These are phyloP conservation scores for Diachrysia chrysitis DNA, from an alignment of 2,888 invertebrate genomes.

Conservation along the genomic window DNA sequence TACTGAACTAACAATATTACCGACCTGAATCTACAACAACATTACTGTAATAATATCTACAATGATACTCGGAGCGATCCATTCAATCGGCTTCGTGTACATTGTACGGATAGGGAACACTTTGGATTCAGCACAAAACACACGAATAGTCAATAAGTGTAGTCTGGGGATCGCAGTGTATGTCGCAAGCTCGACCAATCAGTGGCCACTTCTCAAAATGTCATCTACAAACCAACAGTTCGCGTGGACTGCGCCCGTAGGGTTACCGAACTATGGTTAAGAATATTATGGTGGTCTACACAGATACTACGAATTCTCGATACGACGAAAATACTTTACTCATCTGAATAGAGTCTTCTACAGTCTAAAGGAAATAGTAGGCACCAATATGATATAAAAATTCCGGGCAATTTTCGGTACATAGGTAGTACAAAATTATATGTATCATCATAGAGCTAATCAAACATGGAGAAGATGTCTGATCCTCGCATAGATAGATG, in stretches of 20 bases:
- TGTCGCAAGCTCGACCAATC: conserved; percentile 39
- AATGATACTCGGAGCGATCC: background rate
- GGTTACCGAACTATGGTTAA: conserved; percentile 21
- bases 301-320: too few species aligned
- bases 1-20: background rate
- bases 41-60: conserved; percentile 4
- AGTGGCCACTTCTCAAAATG: conserved; percentile 45
- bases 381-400: too few species aligned
- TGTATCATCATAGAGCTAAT: too few species aligned
- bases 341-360: too few species aligned
- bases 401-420: too few species aligned
- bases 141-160: conserved; percentile 26
- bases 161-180: conserved; percentile 24
- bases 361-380: too few species aligned
- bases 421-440: too few species aligned
- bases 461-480: too few species aligned
- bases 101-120: background rate
- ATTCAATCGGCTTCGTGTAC: conserved; percentile 7
- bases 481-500: too few species aligned
- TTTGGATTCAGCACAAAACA: conserved; percentile 23
- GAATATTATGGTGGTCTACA: background rate
- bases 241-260: conserved; percentile 18
- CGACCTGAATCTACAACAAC: background rate
- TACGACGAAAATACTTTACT: too few species aligned
- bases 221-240: conserved; percentile 40